Evolutionary conservation across 2,113 vertebrate species (phyloP).

Genomic region (Etia nguti): DNA sequence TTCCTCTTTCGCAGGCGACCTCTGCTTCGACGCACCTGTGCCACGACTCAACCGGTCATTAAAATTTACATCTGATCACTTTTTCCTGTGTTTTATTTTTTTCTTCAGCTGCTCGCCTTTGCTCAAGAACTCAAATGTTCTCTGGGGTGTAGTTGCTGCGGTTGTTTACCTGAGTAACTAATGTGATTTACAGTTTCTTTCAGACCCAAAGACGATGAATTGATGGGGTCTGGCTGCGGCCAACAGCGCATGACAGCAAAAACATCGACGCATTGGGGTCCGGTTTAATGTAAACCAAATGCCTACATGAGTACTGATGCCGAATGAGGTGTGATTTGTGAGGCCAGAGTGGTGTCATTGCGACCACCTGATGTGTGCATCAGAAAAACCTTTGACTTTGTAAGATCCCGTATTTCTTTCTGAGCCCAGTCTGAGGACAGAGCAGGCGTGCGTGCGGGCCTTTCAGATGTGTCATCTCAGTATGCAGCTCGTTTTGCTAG

Average conservation of each 20-base stretch:
- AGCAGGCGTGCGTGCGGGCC: neutral
- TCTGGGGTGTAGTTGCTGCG: slow-evolving; percentile 14
- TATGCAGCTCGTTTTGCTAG: slow-evolving; percentile 72
- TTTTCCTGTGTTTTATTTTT: slow-evolving; percentile 9
- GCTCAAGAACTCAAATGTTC: neutral
- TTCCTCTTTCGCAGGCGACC: neutral
- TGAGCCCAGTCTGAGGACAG: neutral
- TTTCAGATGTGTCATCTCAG: slow-evolving; percentile 69
- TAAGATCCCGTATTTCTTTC: slow-evolving; percentile 51
- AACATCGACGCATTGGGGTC: slow-evolving; percentile 10
- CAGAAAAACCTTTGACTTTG: neutral
- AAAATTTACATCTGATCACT: slow-evolving; percentile 41
- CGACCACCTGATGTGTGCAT: slow-evolving; percentile 15
- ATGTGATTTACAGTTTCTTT: slow-evolving; percentile 45
- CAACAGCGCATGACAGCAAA: slow-evolving; percentile 28
- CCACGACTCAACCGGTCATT: slow-evolving; percentile 16
- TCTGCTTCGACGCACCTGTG: slow-evolving; percentile 51
- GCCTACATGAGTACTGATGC: neutral
- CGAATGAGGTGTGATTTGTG: neutral
- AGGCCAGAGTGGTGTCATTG: slow-evolving; percentile 27
- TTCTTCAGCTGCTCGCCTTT: slow-evolving; percentile 14
- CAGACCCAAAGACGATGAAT: slow-evolving; percentile 16
- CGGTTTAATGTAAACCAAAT: slow-evolving; percentile 38
- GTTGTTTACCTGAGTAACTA: slow-evolving; percentile 48
- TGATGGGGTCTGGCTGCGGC: slow-evolving; percentile 49